Percentiles rank a stretch among this genome's conserved stretches.
phyloP scores from a whole-genome alignment of 2,888 invertebrate genomes.

The Flexamia atlantica region DNA sequence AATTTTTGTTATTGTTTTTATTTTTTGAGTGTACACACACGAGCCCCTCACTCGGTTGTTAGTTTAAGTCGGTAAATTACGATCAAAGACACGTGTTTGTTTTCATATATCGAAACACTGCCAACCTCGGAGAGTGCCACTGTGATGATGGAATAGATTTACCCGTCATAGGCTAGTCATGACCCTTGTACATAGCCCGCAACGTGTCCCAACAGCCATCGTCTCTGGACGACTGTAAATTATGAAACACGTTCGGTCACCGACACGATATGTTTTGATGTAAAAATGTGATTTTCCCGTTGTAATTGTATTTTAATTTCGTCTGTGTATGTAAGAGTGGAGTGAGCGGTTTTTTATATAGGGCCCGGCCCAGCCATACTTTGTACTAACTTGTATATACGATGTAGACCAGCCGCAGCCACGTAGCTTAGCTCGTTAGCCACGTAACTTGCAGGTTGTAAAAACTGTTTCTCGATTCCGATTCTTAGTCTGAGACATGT shows the following conservation, averaged over 20 bases:
- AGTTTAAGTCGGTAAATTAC: slow-evolving; percentile 37
- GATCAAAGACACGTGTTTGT: slow-evolving; percentile 39
- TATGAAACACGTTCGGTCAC: slow-evolving; percentile 23
- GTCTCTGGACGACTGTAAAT: slow-evolving; percentile 2
- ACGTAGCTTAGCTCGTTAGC: slow-evolving; percentile 38
- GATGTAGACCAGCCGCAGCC: slow-evolving; percentile 17
- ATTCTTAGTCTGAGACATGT: slow-evolving; percentile 27
- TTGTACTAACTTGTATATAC: slow-evolving; percentile 58
- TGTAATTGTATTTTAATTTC: slow-evolving; percentile 44
- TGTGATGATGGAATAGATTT: slow-evolving; percentile 49
- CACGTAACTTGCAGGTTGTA: slow-evolving; percentile 46
- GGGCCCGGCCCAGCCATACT: slow-evolving; percentile 53
- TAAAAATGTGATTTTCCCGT: slow-evolving; percentile 53
- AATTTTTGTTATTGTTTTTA: slow-evolving; percentile 47
- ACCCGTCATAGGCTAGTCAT: slow-evolving; percentile 51
- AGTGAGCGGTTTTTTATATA: slow-evolving; percentile 36
- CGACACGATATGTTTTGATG: slow-evolving; percentile 41
- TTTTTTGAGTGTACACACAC: not conserved
- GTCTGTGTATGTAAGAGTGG: slow-evolving; percentile 22
- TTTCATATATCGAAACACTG: slow-evolving; percentile 23
- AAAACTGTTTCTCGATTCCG: slow-evolving; percentile 31
- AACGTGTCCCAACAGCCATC: not conserved
- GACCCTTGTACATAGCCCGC: slow-evolving; percentile 36
- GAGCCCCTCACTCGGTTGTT: not conserved
- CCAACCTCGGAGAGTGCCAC: slow-evolving; percentile 5